Conservation (phyloP, 2,113 vertebrate genomes). For the Crotalus helleri region DNA sequence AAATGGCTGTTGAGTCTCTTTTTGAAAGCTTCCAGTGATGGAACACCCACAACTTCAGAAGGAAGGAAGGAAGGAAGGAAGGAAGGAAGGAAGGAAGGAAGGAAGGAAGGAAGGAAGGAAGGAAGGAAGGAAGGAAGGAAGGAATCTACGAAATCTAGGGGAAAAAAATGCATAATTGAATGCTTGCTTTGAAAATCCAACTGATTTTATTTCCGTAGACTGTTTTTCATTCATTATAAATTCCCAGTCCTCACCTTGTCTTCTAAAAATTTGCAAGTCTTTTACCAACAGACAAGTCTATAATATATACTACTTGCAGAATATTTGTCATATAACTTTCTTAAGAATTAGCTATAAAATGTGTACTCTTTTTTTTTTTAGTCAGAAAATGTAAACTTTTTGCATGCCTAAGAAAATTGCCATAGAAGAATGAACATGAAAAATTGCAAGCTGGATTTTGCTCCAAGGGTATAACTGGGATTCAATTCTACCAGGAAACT, state of each 20-base stretch:
- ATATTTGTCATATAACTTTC: not conserved
- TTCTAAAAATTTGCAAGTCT: not conserved
- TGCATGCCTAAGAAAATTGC: not conserved
- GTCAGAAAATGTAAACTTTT: not conserved
- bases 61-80: not conserved
- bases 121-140: too few species aligned
- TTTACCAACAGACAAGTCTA: not conserved
- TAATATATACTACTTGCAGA: not conserved
- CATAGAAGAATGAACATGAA: not conserved
- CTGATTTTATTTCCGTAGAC: not conserved
- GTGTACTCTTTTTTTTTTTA: not conserved
- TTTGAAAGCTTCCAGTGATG: too few species aligned
- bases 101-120: not conserved
- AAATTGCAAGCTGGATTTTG: not conserved
- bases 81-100: not conserved
- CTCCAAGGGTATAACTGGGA: not conserved
- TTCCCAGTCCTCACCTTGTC: not conserved
- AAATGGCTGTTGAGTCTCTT: too few species aligned
- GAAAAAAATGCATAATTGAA: not conserved
- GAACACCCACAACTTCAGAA: too few species aligned
- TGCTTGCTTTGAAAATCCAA: not conserved
- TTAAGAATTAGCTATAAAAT: not conserved
- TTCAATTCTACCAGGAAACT: not conserved
- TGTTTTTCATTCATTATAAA: not conserved
- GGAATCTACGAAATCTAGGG: not conserved